Percentiles rank a stretch among this genome's conserved stretches.
phyloP scores from a whole-genome alignment of 2,113 vertebrate genomes.

The Acanthisitta chloris region DNA sequence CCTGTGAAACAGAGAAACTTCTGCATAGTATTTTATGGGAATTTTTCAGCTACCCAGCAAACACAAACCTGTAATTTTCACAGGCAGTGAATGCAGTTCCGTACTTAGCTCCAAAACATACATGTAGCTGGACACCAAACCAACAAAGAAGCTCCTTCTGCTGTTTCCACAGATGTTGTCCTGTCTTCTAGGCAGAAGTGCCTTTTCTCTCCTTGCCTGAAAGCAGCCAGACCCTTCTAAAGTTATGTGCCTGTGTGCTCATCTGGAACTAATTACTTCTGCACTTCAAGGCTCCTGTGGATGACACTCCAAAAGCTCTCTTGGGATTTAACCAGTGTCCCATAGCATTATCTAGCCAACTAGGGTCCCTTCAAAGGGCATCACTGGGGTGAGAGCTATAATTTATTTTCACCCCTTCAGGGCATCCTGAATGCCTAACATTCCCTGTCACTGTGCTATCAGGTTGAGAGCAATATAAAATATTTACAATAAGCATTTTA shows the following conservation, averaged over 20 bases:
- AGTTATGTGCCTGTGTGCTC: background rate
- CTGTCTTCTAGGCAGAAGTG: background rate
- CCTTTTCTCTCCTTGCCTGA: background rate
- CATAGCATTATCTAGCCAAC: background rate
- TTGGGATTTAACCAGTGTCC: background rate
- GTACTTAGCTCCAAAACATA: background rate
- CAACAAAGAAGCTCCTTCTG: background rate
- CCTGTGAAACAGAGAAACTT: background rate
- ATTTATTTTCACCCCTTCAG: background rate
- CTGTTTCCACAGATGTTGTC: background rate
- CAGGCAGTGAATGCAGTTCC: background rate
- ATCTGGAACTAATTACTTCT: conserved; percentile 12
- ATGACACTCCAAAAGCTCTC: conserved; percentile 11
- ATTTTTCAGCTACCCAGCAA: background rate
- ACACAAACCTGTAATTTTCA: background rate
- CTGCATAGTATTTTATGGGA: background rate
- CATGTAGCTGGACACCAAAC: background rate
- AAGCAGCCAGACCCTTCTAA: background rate
- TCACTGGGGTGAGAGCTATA: background rate
- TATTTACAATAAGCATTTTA: conserved; percentile 7
- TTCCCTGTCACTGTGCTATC: background rate
- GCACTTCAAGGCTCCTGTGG: background rate
- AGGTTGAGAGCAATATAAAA: background rate
- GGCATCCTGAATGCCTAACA: background rate
- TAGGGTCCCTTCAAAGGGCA: conserved; percentile 16